Base-by-base conservation (phyloP, 92 coral and sea anemone genomes). In the Ricordea florida region DNA sequence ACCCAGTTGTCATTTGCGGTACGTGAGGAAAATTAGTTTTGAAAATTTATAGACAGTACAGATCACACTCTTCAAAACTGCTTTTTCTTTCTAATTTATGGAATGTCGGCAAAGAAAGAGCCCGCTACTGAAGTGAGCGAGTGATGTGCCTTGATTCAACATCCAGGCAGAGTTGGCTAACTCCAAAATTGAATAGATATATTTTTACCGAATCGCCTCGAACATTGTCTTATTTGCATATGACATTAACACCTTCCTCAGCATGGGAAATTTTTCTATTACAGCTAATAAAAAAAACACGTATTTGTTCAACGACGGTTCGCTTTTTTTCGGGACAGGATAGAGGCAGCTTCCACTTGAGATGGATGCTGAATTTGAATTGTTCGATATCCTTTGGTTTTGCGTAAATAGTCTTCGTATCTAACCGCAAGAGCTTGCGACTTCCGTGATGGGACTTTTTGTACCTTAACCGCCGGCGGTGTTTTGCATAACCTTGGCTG, bases 201-300 rank as follows among this genome's bases (percentile, higher is more conserved):
- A 62, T 82, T 82, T 74, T 25, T 65, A 59, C 33, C 36, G 76
- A 25, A 46, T 32, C 83, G 30, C 76, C 55, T 41, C 46, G 79
- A 67, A 84, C 73, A 60, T 76, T 34, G 23, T 84, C 48, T 76
- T 69, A 84, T 84, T 76, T 76, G 74, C 89, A 84, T 68, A 84
- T 43, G 69, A 69, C 53, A 84, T 76, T 84, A 84, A 84, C 89
- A 77, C 89, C 78, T 77, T 60, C 57, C 72, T 15, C 42, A 33
- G 69, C 60, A 9, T 49, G 58, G 21, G 69, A 84, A 74, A 33
- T 34, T 69, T 74, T 82, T 74, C 83, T 74, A 60, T 82, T 74
- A 46, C 88, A 72, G 44, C 57, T 62, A 67, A 82, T 65, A 75
- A 74, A 82, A 66, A n/a, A 52, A 43, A 62, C 29, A 35, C 35